These are phyloP conservation scores for Vombatus ursinus DNA, from an alignment of 2,113 vertebrate genomes.

Conservation along the genomic window DNA sequence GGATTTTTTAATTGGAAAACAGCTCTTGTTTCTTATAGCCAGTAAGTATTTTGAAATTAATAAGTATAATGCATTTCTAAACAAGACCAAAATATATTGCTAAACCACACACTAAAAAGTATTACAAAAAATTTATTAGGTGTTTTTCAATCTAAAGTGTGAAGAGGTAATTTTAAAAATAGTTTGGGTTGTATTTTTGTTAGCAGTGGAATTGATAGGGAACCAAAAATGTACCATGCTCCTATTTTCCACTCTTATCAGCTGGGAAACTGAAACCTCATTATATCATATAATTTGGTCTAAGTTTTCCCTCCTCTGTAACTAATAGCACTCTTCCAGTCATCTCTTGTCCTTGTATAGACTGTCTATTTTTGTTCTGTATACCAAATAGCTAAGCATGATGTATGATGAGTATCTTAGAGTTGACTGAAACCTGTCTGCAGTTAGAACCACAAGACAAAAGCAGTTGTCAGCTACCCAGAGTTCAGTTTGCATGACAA, in stretches of 20 bases:
- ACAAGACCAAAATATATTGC: conserved; percentile 72
- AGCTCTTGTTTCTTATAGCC: conserved; percentile 70
- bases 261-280: background rate
- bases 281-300: conserved; percentile 49
- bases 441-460: conserved; percentile 48
- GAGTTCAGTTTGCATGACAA: conserved; percentile 10
- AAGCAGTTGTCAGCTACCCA: background rate
- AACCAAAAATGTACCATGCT: conserved; percentile 41
- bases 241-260: conserved; percentile 32
- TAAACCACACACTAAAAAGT: conserved; percentile 61
- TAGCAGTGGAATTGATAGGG: conserved; percentile 29
- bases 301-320: conserved; percentile 30
- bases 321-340: conserved; percentile 17
- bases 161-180: conserved; percentile 48
- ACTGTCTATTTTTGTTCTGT: background rate
- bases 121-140: conserved; percentile 58
- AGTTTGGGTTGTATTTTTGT: conserved; percentile 66
- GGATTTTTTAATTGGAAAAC: conserved; percentile 76
- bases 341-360: background rate
- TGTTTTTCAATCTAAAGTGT: conserved; percentile 68
- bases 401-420: conserved; percentile 40
- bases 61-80: conserved; percentile 72
- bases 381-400: conserved; percentile 18
- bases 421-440: conserved; percentile 18
- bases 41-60: conserved; percentile 48